Conservation (phyloP, 1,140 invertebrate species). For the Cotesia glomerata region DNA sequence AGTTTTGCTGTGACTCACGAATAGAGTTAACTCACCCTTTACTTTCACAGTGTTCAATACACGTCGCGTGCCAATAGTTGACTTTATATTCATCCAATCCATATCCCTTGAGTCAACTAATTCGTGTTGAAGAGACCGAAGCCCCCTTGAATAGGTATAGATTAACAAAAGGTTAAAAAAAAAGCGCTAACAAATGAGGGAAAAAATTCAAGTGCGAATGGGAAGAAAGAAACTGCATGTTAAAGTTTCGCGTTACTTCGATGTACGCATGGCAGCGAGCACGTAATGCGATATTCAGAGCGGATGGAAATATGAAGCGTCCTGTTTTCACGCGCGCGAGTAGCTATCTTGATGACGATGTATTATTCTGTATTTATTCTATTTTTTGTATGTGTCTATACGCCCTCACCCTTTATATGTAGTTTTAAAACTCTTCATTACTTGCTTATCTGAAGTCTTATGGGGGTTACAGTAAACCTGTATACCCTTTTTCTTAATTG, state of each 20-base stretch:
- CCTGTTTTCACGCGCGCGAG: slow-evolving; percentile 29
- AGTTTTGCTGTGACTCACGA: slow-evolving; percentile 10
- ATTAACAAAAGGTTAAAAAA: neutral
- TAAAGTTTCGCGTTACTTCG: slow-evolving; percentile 32
- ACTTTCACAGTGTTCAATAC: neutral
- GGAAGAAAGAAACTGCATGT: neutral
- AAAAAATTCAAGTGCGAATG: slow-evolving; percentile 3
- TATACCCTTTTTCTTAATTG: neutral
- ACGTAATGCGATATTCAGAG: slow-evolving; percentile 30
- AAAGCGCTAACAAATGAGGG: neutral
- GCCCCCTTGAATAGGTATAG: neutral
- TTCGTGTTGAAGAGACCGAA: neutral
- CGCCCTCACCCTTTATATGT: neutral
- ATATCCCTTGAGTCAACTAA: neutral
- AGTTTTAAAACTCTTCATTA: neutral
- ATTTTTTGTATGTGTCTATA: neutral
- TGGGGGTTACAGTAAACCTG: neutral
- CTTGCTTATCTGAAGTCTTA: neutral
- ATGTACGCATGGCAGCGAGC: neutral
- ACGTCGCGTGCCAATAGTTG: slow-evolving; percentile 19
- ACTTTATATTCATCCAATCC: neutral
- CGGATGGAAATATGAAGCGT: slow-evolving; percentile 30
- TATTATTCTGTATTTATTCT: neutral
- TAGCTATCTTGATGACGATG: neutral
- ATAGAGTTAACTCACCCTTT: neutral